Percentiles rank a stretch among this genome's conserved stretches.
phyloP scores from a whole-genome alignment of 2,797 vertebrate genomes.

The Pteropus rufus region DNA sequence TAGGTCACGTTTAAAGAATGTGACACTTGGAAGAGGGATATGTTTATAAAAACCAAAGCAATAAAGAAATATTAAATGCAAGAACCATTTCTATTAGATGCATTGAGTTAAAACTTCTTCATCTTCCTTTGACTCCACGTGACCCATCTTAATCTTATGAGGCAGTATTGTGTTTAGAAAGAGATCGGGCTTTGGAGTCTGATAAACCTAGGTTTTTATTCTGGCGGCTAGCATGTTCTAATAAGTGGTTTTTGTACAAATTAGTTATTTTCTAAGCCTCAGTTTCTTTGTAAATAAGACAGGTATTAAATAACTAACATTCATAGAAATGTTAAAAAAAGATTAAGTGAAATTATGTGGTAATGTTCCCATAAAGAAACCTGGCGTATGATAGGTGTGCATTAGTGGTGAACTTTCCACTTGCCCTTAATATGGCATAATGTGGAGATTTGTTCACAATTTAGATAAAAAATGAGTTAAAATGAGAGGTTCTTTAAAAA shows the following conservation, averaged over 20 bases:
- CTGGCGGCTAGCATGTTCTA: background rate
- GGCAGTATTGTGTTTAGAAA: background rate
- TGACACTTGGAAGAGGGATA: background rate
- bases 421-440: background rate
- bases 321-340: background rate
- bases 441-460: background rate
- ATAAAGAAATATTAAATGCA: background rate
- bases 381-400: background rate
- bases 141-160: background rate
- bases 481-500: background rate
- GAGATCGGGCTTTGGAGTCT: background rate
- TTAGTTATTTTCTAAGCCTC: background rate
- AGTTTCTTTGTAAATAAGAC: background rate
- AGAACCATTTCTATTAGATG: background rate
- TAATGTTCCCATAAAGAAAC: background rate
- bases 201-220: background rate
- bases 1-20: background rate
- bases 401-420: background rate
- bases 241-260: background rate
- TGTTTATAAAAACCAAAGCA: background rate
- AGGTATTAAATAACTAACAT: background rate
- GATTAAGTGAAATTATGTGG: background rate
- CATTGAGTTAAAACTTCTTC: background rate
- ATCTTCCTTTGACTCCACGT: background rate
- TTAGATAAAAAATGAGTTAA: background rate